phyloP scores from a whole-genome alignment of 2,888 invertebrate genomes.

The Teinopalpus imperialis region DNA sequence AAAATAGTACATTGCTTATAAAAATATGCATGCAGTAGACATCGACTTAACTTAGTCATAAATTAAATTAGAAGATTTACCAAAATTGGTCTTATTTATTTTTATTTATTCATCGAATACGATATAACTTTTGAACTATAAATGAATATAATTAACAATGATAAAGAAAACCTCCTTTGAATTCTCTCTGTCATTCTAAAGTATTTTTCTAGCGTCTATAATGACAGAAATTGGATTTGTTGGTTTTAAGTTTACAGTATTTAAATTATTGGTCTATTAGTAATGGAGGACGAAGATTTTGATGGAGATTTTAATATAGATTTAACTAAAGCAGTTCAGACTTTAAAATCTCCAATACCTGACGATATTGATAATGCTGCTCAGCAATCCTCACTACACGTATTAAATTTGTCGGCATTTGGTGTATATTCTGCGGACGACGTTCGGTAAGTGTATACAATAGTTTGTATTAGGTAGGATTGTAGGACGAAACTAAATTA shows the following conservation, averaged over 20 bases:
- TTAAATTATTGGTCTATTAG: background rate
- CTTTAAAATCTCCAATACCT: background rate
- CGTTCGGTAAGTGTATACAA: conserved; percentile 12
- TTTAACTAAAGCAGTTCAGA: background rate
- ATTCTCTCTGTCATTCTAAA: too few species aligned
- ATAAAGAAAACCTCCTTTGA: too few species aligned
- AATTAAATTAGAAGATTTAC: too few species aligned
- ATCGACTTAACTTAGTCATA: too few species aligned
- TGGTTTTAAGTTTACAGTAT: background rate
- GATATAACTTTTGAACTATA: too few species aligned
- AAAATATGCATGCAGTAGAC: too few species aligned
- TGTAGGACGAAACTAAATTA: too few species aligned
- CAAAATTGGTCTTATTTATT: too few species aligned
- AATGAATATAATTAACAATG: too few species aligned
- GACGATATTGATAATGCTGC: background rate
- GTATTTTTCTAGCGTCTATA: too few species aligned
- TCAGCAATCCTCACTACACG: background rate
- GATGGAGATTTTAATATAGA: background rate
- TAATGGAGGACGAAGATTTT: conserved; percentile 5
- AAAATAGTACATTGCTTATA: too few species aligned
- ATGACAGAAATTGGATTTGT: conserved; percentile 3
- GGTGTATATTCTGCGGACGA: conserved; percentile 18
- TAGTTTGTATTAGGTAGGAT: background rate
- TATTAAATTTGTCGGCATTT: conserved; percentile 2
- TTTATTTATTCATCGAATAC: too few species aligned